Conservation (phyloP, 2,888 invertebrate species). For the Perithous albicinctus region DNA sequence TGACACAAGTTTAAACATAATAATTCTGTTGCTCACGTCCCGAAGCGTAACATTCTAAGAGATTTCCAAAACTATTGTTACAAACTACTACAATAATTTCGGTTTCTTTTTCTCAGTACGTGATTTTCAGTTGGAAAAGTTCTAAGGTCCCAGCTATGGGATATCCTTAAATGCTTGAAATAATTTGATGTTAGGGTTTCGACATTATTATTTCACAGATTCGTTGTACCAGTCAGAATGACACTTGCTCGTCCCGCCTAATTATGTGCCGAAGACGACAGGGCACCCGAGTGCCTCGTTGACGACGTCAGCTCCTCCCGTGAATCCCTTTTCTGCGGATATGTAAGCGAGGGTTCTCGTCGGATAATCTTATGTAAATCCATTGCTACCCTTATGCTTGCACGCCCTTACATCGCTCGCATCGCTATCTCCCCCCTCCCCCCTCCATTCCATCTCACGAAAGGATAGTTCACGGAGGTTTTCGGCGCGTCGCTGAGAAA, state of each 20-base stretch:
- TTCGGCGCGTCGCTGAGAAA: slow-evolving; percentile 46
- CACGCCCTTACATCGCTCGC: slow-evolving; percentile 72
- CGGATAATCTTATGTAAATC: slow-evolving; percentile 84
- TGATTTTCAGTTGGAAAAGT: no score
- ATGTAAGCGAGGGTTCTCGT: slow-evolving; percentile 69
- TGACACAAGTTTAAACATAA: no score
- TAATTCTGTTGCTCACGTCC: no score
- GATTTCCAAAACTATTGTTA: no score
- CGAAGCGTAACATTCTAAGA: no score
- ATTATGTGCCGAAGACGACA: slow-evolving; percentile 79
- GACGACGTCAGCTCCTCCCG: slow-evolving; percentile 65
- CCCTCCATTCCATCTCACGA: slow-evolving; percentile 60
- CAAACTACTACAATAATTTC: no score
- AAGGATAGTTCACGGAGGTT: slow-evolving; percentile 57
- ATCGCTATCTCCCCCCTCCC: slow-evolving; percentile 53
- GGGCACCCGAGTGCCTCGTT: slow-evolving; percentile 77
- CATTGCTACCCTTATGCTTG: slow-evolving; percentile 79
- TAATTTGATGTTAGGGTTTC: slow-evolving; percentile 3
- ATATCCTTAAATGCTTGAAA: slow-evolving; percentile 1
- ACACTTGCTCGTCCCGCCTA: slow-evolving; percentile 69
- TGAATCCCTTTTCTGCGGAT: slow-evolving; percentile 71
- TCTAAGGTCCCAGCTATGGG: no score
- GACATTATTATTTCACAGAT: slow-evolving; percentile 38
- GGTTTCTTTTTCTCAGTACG: no score
- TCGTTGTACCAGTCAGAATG: slow-evolving; percentile 31